phyloP scores from a whole-genome alignment of 2,888 invertebrate species.

The Zhuqinia jingwanae region DNA sequence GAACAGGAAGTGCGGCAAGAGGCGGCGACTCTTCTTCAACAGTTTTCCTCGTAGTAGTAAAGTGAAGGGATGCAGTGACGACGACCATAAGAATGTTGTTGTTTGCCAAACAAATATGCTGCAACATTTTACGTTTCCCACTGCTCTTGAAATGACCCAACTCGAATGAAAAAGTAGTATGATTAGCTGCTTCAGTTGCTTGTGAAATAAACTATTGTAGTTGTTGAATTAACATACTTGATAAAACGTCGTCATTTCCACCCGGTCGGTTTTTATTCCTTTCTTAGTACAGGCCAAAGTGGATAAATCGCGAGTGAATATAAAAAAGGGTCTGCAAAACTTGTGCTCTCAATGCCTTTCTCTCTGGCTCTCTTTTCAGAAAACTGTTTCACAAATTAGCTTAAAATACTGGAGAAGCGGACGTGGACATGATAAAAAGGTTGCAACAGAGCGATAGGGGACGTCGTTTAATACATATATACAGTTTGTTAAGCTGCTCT shows the following conservation, averaged over 20 bases:
- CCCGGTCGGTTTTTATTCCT: conserved; percentile 10
- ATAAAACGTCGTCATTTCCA: conserved; percentile 28
- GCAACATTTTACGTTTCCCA: too few relatives aligned
- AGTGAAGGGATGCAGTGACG: not conserved
- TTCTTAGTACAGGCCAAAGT: not conserved
- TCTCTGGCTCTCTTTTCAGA: too few relatives aligned
- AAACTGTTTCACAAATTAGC: conserved; percentile 33
- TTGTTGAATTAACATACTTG: conserved; percentile 29
- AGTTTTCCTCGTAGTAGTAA: too few relatives aligned
- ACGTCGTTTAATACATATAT: not conserved
- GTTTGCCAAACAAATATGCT: not conserved
- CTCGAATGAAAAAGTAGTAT: not conserved
- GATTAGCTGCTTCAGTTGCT: conserved; percentile 29
- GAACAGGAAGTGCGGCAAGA: too few relatives aligned
- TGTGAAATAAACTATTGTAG: not conserved
- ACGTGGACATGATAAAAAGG: conserved; percentile 14
- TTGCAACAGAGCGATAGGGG: not conserved
- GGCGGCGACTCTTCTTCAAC: too few relatives aligned
- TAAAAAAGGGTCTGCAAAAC: not conserved
- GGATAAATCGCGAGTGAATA: conserved; percentile 5
- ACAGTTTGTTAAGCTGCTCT: not conserved
- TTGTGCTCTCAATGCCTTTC: not conserved
- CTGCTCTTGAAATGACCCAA: not conserved
- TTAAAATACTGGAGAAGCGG: not conserved
- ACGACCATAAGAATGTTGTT: conserved; percentile 3